Conservation (phyloP, 2,113 vertebrate genomes). For the Ceuthmochares aereus region DNA sequence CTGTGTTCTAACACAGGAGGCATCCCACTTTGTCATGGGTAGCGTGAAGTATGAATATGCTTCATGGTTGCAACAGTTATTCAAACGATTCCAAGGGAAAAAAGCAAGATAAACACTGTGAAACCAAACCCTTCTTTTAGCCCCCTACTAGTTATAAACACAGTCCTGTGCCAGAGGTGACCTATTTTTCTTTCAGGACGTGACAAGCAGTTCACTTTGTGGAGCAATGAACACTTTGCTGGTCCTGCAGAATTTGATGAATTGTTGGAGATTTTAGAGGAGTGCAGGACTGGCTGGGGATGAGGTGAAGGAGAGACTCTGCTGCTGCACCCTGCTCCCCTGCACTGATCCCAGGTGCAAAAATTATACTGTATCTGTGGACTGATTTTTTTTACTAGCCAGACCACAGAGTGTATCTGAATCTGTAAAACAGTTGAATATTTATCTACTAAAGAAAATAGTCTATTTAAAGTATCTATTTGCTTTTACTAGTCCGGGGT, state of each 20-base stretch:
- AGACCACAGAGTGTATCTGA: constrained; percentile 6
- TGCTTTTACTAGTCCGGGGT: neutral
- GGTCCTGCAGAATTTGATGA: neutral
- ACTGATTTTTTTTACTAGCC: constrained; percentile 40
- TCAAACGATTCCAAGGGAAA: neutral
- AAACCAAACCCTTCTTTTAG: neutral
- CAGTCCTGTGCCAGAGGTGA: neutral
- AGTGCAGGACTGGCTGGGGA: neutral
- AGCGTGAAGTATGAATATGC: neutral
- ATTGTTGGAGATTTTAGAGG: neutral
- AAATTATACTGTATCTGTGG: neutral
- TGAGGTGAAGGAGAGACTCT: constrained; percentile 16
- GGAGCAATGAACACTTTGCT: neutral
- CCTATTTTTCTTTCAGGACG: neutral
- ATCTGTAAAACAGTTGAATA: constrained; percentile 36
- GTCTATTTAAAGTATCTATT: constrained; percentile 25
- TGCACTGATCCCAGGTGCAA: neutral
- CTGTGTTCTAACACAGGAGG: neutral
- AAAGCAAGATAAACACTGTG: neutral
- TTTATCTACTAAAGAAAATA: constrained; percentile 46
- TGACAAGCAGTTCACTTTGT: neutral
- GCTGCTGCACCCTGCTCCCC: neutral
- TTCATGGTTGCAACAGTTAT: neutral
- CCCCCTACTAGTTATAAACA: neutral
- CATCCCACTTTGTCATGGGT: neutral